Base-by-base conservation (phyloP, 2,113 vertebrate species). In the Callopanchax toddi region DNA sequence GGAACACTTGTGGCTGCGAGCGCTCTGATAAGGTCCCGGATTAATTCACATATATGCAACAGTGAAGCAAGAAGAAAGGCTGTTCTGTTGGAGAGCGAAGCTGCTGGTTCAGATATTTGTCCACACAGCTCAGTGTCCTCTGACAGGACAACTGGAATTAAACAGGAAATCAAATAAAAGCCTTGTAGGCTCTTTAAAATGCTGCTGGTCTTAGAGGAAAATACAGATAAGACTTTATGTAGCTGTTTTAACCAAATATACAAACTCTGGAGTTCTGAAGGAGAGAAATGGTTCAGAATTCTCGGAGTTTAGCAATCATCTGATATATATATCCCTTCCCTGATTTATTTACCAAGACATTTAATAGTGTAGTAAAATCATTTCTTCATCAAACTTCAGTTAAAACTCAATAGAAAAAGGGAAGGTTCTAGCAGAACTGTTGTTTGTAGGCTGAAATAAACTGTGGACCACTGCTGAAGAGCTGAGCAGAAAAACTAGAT, bases 1-100 rank as follows among this genome's bases (percentile, higher is more conserved):
- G 71, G 78, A 79, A 81, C 80, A 77, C 84, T 87, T 78, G 79
- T 86, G 83, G 71, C 75, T 86, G 79, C 20, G 26, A 82, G 71
- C 55, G 25, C 67, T 66, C 53, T 53, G 82, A 78, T 82, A 84
- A 85, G 85, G 78, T 67, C 64, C 67, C 1, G 80, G 3, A 63
- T 79, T 72, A 74, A 83, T 68, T 81, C 78, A 63, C 72, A 60
- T 71, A 66, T 52, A 66, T 53, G 67, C 73, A 60, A 68, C 74
- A 60, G 60, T 60, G 4, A 67, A 43, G 72, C 36, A 22, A 61
- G 15, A 63, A 53, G 36, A 73, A 64, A 71, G 57, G 72, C 67
- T 53, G 25, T 3, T 60, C 29, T 66, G 54, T 63, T 9, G 69
- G 22, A 53, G 39, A 21, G 60, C n/a, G 20, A 16, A 40, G 42